These are phyloP conservation scores for Gymnothorax javanicus DNA, from an alignment of 2,797 vertebrate genomes.

Conservation along the genomic window DNA sequence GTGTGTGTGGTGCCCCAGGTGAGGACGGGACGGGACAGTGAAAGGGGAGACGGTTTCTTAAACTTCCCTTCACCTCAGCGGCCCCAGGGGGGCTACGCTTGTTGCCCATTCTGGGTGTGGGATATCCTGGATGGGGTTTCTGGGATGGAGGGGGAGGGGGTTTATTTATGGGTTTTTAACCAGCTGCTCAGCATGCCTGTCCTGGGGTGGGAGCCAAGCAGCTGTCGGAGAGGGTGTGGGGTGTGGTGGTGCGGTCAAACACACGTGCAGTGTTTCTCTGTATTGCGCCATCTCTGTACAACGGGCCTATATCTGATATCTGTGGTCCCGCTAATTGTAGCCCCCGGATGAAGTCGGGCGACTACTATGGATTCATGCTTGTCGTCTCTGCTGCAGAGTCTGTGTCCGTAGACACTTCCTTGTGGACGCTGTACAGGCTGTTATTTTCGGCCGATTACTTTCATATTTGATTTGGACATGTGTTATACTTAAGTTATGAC, in stretches of 20 bases:
- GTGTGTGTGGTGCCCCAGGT: neutral
- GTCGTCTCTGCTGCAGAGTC: too few relatives aligned
- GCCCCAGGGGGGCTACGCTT: neutral
- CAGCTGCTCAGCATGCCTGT: neutral
- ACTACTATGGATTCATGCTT: too few relatives aligned
- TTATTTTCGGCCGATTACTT: too few relatives aligned
- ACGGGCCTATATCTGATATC: neutral
- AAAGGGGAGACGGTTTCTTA: neutral
- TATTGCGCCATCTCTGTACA: neutral
- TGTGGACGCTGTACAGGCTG: too few relatives aligned
- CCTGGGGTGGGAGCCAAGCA: neutral
- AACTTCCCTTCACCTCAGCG: neutral
- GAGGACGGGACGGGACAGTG: neutral
- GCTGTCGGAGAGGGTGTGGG: neutral
- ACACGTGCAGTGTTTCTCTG: neutral
- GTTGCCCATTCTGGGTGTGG: neutral
- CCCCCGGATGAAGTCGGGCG: too few relatives aligned
- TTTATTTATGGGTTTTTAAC: constrained; percentile 12
- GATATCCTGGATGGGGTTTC: neutral
- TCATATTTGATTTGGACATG: too few relatives aligned
- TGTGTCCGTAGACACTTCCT: too few relatives aligned
- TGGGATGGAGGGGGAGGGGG: neutral
- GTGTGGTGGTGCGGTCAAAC: neutral
- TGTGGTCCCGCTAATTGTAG: neutral
- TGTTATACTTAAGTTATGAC: too few relatives aligned